A percentile compares a stretch with the other conserved stretches of the same genome.
Conservation (phyloP, 2,113 vertebrate genomes). For the Osmerus eperlanus region DNA sequence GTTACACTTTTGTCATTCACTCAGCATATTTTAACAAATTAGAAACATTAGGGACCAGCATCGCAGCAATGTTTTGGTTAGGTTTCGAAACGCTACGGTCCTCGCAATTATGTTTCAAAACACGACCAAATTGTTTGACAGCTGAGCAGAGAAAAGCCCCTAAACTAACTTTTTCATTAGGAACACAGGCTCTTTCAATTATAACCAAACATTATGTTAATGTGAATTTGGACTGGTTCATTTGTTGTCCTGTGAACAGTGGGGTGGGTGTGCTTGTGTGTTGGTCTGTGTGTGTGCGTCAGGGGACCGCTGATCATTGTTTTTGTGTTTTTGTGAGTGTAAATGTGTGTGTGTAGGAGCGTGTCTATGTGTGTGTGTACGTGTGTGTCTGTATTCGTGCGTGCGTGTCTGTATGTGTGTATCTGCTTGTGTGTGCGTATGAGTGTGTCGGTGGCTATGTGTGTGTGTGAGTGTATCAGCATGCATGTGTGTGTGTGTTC, state of each 20-base stretch:
- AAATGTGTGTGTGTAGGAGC: background rate
- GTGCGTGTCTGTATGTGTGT: background rate
- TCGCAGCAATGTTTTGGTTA: constrained; percentile 72
- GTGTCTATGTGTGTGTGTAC: too few species aligned
- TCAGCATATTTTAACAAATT: constrained; percentile 74
- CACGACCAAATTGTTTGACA: constrained; percentile 74
- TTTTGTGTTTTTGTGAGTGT: background rate
- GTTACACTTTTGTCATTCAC: constrained; percentile 71
- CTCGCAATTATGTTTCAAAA: constrained; percentile 76
- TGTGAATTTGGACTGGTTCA: constrained; percentile 62
- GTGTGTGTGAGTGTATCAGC: background rate
- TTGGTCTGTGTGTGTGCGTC: constrained; percentile 18
- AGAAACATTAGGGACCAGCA: constrained; percentile 76
- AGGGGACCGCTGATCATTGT: constrained; percentile 1
- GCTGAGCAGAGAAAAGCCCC: constrained; percentile 65
- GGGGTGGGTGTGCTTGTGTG: constrained; percentile 2
- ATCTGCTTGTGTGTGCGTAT: background rate
- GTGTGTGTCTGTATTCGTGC: too few species aligned
- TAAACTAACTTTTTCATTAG: constrained; percentile 77
- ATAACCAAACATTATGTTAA: constrained; percentile 71
- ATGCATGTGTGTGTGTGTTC: constrained; percentile 16
- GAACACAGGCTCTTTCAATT: constrained; percentile 79
- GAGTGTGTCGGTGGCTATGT: background rate
- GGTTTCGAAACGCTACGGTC: constrained; percentile 66
- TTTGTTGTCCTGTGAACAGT: constrained; percentile 54